Evolutionary conservation across 2,888 invertebrate genomes (phyloP).

Genomic region (Euphydryas editha): DNA sequence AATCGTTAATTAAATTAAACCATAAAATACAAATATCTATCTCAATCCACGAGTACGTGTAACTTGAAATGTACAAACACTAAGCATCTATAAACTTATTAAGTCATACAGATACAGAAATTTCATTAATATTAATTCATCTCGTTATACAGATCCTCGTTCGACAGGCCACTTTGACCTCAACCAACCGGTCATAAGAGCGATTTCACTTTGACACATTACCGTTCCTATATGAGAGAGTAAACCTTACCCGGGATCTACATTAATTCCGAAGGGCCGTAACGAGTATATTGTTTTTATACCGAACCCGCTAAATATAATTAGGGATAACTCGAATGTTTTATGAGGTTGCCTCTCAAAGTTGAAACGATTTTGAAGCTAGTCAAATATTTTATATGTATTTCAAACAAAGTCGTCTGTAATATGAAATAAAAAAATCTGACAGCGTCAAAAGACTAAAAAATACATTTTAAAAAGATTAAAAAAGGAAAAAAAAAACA

Average conservation of each 20-base stretch:
- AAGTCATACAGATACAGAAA: slow-evolving; percentile 2
- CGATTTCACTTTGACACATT: not conserved
- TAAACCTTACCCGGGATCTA: slow-evolving; percentile 18
- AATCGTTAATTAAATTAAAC: too few species aligned
- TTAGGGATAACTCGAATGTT: slow-evolving; percentile 9
- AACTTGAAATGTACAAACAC: slow-evolving; percentile 1
- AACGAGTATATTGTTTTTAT: slow-evolving; percentile 21
- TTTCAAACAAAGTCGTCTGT: not conserved
- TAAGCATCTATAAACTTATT: not conserved
- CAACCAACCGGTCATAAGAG: not conserved
- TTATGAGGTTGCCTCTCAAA: not conserved
- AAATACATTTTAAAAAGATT: too few species aligned
- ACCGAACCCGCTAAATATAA: slow-evolving; percentile 19
- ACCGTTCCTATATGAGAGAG: not conserved
- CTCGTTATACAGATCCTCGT: not conserved
- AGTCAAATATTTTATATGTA: not conserved
- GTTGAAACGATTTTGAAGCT: not conserved
- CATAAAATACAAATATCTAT: too few species aligned
- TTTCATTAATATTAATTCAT: slow-evolving; percentile 7
- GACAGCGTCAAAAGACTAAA: too few species aligned
- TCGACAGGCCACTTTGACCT: not conserved
- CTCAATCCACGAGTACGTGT: not conserved
- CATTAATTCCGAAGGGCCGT: slow-evolving; percentile 25
- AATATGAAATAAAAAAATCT: too few species aligned
- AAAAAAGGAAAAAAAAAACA: too few species aligned